Base-by-base conservation (phyloP, 2,888 invertebrate species). In the Phengaris arion region DNA sequence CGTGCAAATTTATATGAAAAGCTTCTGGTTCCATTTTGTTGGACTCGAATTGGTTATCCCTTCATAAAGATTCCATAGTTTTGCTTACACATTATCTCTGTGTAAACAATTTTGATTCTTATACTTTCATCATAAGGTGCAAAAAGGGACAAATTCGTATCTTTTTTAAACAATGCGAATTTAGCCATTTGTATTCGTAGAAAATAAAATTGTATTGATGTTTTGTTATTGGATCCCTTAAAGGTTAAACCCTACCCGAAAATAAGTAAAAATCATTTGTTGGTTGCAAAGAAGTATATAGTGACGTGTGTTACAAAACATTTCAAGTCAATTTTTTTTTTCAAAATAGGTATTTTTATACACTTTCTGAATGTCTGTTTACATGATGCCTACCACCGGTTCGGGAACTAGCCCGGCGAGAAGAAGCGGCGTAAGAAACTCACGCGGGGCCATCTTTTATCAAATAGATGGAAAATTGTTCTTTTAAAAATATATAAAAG, bases 121-220 rank as follows among this genome's bases (percentile, higher is more conserved):
- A 69, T 5, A 8, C 2, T 13, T 46, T 69, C 46, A 2, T 7
- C 6, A 15, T 48, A 69, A 22, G 48, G 51, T 6, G 12, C 15
- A 70, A 70, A 15, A 2, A 69, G 5, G 15, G 4, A 12, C 15
- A 12, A 51, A 6, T n/a, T 22, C 10, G 6, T 52, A 70, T 10
- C 15, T 70, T 52, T n/a, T n/a, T 48, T 45, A 46, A 15, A n/a
- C 70, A 10, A 22, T 52, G 70, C 15, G 70, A 70, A 70, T 70
- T 70, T 52, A 70, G 70, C 22, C 15, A 70, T 70, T 70, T 70
- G 70, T 70, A 70, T 70, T 51, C 70, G 70, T 70, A 22, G 46
- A 35, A 48, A 70, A 70, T 22, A 70, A 70, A n/a, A 70, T 51
- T n/a, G 70, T 70, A 70, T 70, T 70, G 70, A 70, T 70, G 70